Percentiles rank a stretch among this genome's conserved stretches.
These are phyloP conservation scores for Aleadryas rufinucha DNA, from an alignment of 2,113 vertebrate species.

Conservation along the genomic window DNA sequence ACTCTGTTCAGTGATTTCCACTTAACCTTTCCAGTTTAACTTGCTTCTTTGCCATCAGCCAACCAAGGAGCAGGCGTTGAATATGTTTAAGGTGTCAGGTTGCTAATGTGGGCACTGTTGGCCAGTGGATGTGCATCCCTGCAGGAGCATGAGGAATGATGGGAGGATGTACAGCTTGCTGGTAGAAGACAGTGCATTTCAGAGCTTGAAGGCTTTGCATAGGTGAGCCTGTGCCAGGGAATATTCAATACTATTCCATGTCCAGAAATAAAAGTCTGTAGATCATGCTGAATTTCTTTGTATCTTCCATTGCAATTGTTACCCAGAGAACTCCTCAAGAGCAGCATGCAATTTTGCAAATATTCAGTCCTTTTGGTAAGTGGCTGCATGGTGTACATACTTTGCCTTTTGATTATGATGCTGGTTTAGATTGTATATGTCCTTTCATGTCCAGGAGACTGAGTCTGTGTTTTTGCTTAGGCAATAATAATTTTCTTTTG, in stretches of 20 bases:
- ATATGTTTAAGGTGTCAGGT: not conserved
- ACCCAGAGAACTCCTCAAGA: not conserved
- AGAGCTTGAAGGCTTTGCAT: not conserved
- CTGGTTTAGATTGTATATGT: not conserved
- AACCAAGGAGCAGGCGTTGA: not conserved
- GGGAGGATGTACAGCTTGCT: not conserved
- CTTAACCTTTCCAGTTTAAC: not conserved
- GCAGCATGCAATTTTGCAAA: not conserved
- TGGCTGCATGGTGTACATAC: not conserved
- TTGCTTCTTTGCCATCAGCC: not conserved
- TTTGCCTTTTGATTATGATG: not conserved
- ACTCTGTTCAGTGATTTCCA: not conserved
- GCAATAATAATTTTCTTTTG: not conserved
- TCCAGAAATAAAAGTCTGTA: not conserved
- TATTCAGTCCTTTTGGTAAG: not conserved
- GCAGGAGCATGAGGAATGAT: accelerated
- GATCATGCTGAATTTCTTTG: not conserved
- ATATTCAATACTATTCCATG: not conserved
- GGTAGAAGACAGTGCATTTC: not conserved
- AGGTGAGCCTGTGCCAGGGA: not conserved
- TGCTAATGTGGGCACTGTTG: not conserved
- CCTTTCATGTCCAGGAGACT: not conserved
- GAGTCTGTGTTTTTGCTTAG: not conserved
- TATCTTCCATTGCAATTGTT: not conserved
- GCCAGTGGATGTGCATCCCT: not conserved